Base-by-base conservation (phyloP, 2,888 invertebrate genomes). In the Drosophila acutilabella region DNA sequence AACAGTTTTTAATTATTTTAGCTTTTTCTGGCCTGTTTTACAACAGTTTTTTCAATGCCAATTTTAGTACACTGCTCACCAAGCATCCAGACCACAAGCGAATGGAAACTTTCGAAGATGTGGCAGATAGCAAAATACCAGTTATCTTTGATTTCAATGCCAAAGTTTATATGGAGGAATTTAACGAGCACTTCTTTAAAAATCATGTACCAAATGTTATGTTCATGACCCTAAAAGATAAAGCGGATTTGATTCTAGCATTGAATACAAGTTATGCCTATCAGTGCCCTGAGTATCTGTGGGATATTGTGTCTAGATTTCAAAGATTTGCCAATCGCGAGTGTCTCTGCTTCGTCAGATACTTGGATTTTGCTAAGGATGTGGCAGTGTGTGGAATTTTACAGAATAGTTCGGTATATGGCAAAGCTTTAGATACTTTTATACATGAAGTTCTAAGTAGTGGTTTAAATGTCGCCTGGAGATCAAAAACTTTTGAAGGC, bases 251-350 rank as follows among this genome's bases (percentile, higher is more conserved):
- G 13, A 0, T 79, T 0, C 13, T 54, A 0, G 7, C 57, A 0
- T 30, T 77, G 0, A 88, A 83, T 0, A 45, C 77, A 0, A 85
- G 68, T 44, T 65, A 61, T 50, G 83, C 67, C 18, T 74, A 69
- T 45, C 64, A 53, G n/a, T 38, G 61, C 0, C 47, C 11, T 11
- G 6, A 54, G 0, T 50, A 23, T n/a, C 0, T 33, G 0, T 53
- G 62, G 45, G 4, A 42, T 6, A 13, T 1, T 10, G 18, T 42
- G 4, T 2, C 26, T n/a, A 13, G 5, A 2, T 30, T 42, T 40
- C 88, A 83, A 18, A 4, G 1, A 1, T 11, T 14, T 4, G 18
- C 38, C 0, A 23, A 40, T 0, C 60, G 47, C 0, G 58, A 45
- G 3, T 2, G 23, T 0, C 53, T 88, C 0, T 83, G 82, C 38